These are phyloP conservation scores for Arenaria interpres DNA, from an alignment of 2,113 vertebrate genomes.

Conservation along the genomic window DNA sequence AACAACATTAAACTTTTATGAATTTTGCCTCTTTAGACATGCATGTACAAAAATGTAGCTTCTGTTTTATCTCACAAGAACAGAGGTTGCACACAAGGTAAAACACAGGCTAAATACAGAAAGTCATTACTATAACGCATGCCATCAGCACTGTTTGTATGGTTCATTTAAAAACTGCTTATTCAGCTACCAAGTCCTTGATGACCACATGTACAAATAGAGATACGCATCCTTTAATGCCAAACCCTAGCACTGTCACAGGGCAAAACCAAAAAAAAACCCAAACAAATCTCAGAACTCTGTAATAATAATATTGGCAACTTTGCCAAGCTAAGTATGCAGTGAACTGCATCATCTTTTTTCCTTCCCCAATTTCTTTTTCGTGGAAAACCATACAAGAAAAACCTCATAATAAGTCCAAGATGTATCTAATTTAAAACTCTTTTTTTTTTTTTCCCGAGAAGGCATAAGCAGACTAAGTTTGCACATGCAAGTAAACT, in stretches of 20 bases:
- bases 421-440: not conserved
- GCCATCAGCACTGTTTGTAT: not conserved
- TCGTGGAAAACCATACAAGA: not conserved
- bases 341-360: not conserved
- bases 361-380: not conserved
- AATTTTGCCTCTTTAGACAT: not conserved
- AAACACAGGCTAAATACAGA: not conserved
- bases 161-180: not conserved
- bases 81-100: not conserved
- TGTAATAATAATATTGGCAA: not conserved
- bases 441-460: not conserved
- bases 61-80: not conserved
- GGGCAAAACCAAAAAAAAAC: not conserved
- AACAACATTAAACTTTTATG: not conserved
- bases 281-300: not conserved
- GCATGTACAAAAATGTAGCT: not conserved
- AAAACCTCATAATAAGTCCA: not conserved
- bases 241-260: not conserved
- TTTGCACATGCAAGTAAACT: not conserved
- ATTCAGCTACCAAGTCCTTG: not conserved
- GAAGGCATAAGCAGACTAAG: not conserved
- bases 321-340: not conserved
- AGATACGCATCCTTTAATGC: not conserved
- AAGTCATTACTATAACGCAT: not conserved
- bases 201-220: not conserved